phyloP scores from a whole-genome alignment of 2,797 vertebrate genomes.

The Florisuga fusca region DNA sequence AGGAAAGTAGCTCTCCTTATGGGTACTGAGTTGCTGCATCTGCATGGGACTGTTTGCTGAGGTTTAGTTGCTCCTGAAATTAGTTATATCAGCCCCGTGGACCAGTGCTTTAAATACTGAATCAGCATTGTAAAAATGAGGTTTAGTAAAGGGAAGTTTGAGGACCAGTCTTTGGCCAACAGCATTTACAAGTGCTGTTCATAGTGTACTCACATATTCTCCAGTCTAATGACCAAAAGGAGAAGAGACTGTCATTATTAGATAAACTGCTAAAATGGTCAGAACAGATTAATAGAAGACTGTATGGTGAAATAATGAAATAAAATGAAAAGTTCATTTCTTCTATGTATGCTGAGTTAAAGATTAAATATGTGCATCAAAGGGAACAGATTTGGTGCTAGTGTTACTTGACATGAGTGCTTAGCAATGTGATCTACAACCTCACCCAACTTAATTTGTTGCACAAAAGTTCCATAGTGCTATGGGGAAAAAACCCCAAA shows the following conservation, averaged over 20 bases:
- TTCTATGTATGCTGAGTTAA: not conserved
- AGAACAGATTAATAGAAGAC: not conserved
- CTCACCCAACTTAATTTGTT: constrained; percentile 10
- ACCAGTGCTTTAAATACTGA: not conserved
- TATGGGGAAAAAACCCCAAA: not conserved
- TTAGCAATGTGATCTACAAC: not conserved
- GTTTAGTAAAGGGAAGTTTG: not conserved
- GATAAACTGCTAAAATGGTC: constrained; percentile 10
- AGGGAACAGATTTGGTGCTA: not conserved
- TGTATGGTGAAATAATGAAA: not conserved
- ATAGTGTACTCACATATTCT: not conserved
- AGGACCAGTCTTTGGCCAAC: not conserved
- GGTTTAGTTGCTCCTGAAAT: not conserved
- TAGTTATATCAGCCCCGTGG: not conserved
- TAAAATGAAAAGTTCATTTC: not conserved
- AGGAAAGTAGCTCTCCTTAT: not conserved
- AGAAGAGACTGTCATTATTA: not conserved
- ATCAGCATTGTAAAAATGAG: not conserved
- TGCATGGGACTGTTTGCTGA: not conserved
- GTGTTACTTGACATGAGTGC: not conserved
- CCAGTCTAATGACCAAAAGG: not conserved
- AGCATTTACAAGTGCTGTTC: not conserved
- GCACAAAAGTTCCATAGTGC: not conserved
- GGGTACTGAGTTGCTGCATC: not conserved
- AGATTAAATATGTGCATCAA: not conserved